Evolutionary conservation across 2,888 invertebrate species (phyloP).

Genomic region (Drosophila meridiana): DNA sequence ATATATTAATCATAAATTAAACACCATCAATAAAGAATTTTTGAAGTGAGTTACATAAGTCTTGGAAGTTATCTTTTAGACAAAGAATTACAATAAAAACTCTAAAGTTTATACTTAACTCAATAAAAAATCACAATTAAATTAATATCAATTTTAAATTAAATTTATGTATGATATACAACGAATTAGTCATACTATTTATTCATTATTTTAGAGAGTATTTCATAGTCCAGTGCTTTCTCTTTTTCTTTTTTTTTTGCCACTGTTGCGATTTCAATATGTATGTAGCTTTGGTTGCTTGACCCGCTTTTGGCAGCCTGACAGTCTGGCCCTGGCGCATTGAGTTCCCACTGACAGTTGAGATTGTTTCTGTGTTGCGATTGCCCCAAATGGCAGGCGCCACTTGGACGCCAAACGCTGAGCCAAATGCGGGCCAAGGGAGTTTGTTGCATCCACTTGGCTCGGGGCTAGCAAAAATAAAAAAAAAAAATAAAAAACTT

Average conservation of each 20-base stretch:
- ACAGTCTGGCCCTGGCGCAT: constrained; percentile 68
- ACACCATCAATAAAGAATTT: no score
- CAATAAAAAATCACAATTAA: no score
- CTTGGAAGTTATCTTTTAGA: no score
- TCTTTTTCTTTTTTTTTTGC: constrained; percentile 16
- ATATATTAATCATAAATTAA: no score
- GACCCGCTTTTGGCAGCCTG: constrained; percentile 74
- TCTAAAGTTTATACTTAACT: no score
- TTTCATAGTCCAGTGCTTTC: neutral
- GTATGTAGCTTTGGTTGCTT: constrained; percentile 48
- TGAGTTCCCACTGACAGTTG: constrained; percentile 55
- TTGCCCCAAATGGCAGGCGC: constrained; percentile 43
- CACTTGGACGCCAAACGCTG: constrained; percentile 47
- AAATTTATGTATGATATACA: no score
- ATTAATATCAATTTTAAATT: no score
- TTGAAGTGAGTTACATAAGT: no score
- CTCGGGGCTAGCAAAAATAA: constrained; percentile 4
- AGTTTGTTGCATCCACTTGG: constrained; percentile 18
- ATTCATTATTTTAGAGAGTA: neutral
- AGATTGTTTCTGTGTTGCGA: constrained; percentile 50
- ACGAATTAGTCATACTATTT: neutral
- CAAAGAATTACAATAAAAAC: no score
- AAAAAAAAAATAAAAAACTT: constrained; percentile 2
- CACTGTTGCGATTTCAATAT: constrained; percentile 53
- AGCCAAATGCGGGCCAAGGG: constrained; percentile 31